These are phyloP conservation scores for Nephrotoma guestfalica DNA, from an alignment of 2,888 invertebrate species.

Conservation along the genomic window DNA sequence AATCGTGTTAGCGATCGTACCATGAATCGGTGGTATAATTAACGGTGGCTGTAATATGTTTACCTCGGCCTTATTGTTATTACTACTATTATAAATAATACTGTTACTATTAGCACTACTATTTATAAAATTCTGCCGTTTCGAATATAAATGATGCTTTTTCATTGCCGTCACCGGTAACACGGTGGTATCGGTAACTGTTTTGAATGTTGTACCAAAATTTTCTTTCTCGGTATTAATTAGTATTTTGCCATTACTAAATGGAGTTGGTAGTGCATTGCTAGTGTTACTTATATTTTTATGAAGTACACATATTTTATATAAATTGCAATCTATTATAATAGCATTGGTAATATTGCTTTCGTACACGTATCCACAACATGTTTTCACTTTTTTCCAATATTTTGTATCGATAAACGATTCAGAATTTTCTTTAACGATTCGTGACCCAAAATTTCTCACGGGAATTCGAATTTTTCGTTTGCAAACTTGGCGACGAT, in stretches of 20 bases:
- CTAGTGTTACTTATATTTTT: not conserved
- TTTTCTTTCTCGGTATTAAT: not conserved
- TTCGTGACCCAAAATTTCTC: slow-evolving; percentile 19
- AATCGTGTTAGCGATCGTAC: not conserved
- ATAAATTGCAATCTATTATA: slow-evolving; percentile 24
- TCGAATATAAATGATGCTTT: slow-evolving; percentile 31
- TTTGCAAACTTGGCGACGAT: not conserved
- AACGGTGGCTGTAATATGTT: not conserved
- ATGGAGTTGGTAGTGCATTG: slow-evolving; percentile 5
- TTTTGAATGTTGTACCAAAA: not conserved
- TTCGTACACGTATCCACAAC: slow-evolving; percentile 26
- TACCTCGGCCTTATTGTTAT: slow-evolving; percentile 17
- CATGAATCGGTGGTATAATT: not conserved
- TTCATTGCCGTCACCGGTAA: slow-evolving; percentile 23
- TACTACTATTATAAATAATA: slow-evolving; percentile 20
- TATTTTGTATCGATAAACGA: slow-evolving; percentile 24
- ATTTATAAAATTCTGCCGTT: slow-evolving; percentile 20
- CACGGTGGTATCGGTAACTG: not conserved
- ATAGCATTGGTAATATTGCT: slow-evolving; percentile 19
- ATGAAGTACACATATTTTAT: slow-evolving; percentile 25
- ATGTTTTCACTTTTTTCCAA: slow-evolving; percentile 23
- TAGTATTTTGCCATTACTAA: not conserved
- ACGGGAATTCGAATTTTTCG: slow-evolving; percentile 24
- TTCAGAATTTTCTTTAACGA: slow-evolving; percentile 13
- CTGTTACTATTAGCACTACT: slow-evolving; percentile 21